These are phyloP conservation scores for Miichthys miiuy DNA, from an alignment of 2,797 vertebrate genomes.

Conservation along the genomic window DNA sequence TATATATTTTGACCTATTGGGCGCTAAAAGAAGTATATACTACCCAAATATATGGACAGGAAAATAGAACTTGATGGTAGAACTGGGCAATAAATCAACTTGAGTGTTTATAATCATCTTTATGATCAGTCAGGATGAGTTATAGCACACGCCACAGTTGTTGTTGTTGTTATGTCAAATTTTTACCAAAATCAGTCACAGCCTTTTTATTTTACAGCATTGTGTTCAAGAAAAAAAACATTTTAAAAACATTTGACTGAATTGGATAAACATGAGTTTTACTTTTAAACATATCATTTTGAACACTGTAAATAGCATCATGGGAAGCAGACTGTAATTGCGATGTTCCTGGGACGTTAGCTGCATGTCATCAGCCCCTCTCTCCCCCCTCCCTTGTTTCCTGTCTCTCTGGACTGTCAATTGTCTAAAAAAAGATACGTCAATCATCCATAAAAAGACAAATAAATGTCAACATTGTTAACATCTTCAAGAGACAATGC, in stretches of 20 bases:
- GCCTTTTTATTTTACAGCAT: constrained; percentile 4
- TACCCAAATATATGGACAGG: constrained; percentile 4
- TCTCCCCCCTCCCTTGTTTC: background rate
- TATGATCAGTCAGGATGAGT: background rate
- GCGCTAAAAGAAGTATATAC: constrained; percentile 2
- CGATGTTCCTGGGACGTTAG: background rate
- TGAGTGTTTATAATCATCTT: constrained; percentile 6
- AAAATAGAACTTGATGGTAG: constrained; percentile 1
- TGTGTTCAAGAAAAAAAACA: constrained; percentile 8
- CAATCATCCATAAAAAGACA: background rate
- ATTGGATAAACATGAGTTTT: constrained; percentile 12
- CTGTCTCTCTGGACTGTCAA: background rate
- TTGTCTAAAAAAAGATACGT: background rate
- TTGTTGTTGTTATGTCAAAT: background rate
- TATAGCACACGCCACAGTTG: background rate
- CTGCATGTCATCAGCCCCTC: background rate
- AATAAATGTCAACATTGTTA: background rate
- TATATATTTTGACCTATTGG: constrained; percentile 38
- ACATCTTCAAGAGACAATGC: background rate
- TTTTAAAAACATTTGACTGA: background rate
- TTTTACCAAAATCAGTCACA: background rate
- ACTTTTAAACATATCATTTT: constrained; percentile 25
- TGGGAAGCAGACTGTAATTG: constrained; percentile 21
- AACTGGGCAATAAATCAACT: constrained; percentile 4
- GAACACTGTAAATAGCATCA: constrained; percentile 13